These are phyloP conservation scores for Protodeltote pygarga DNA, from an alignment of 2,888 invertebrate genomes.

Conservation along the genomic window DNA sequence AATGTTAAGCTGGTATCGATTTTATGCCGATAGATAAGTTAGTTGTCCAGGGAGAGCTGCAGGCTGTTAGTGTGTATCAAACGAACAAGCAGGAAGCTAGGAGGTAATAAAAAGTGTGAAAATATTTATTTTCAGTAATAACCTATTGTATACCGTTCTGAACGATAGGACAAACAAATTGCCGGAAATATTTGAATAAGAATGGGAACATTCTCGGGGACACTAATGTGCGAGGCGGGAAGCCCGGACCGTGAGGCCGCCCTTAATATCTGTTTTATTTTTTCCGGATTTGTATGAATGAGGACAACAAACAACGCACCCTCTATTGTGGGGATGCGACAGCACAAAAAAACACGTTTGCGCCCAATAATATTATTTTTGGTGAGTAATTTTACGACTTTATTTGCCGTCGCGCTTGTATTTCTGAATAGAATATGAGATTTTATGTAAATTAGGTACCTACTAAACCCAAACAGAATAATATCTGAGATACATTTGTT, in stretches of 20 bases:
- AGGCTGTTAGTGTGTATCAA: no score
- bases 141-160: constrained; percentile 69
- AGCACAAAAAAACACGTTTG: constrained; percentile 71
- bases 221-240: constrained; percentile 84
- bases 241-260: constrained; percentile 69
- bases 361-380: constrained; percentile 76
- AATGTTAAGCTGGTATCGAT: no score
- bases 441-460: constrained; percentile 50
- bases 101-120: constrained; percentile 16
- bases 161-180: constrained; percentile 83
- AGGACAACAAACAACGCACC: constrained; percentile 76
- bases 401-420: constrained; percentile 69
- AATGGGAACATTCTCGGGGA: constrained; percentile 79
- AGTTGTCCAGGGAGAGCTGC: no score
- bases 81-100: no score
- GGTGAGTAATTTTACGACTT: constrained; percentile 78
- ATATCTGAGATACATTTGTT: constrained; percentile 34
- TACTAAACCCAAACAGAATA: constrained; percentile 35
- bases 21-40: no score
- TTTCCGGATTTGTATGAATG: constrained; percentile 84
- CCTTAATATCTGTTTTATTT: constrained; percentile 85
- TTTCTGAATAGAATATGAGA: constrained; percentile 49
- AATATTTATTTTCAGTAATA: constrained; percentile 61
- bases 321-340: constrained; percentile 69
- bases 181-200: constrained; percentile 86